Evolutionary conservation across 2,113 vertebrate species (phyloP).

Genomic region (Otocyon megalotis): DNA sequence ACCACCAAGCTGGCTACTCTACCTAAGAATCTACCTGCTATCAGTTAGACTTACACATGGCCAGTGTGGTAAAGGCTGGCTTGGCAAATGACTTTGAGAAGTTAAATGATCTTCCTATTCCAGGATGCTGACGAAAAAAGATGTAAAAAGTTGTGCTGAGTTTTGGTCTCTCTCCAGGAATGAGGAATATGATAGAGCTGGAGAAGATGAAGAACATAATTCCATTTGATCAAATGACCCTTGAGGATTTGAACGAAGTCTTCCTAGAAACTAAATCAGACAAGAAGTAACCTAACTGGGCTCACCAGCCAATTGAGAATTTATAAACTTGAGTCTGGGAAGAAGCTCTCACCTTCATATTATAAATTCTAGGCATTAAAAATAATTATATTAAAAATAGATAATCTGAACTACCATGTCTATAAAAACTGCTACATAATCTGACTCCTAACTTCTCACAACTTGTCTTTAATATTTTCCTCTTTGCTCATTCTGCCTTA

Average conservation of each 20-base stretch:
- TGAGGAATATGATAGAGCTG: constrained; percentile 90
- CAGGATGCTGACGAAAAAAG: constrained; percentile 89
- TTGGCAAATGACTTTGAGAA: constrained; percentile 98
- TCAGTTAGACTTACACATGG: constrained; percentile 93
- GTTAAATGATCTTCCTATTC: constrained; percentile 92
- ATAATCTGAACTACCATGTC: constrained; percentile 17
- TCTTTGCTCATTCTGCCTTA: constrained; percentile 14
- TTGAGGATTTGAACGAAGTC: constrained; percentile 89
- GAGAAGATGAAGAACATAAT: constrained; percentile 92
- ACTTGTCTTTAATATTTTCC: background rate
- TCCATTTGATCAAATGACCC: constrained; percentile 96
- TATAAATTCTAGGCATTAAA: constrained; percentile 6
- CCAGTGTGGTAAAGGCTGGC: constrained; percentile 88
- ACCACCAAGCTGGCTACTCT: constrained; percentile 89
- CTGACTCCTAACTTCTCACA: background rate
- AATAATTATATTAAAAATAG: background rate
- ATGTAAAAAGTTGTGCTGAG: constrained; percentile 86
- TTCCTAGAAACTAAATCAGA: constrained; percentile 94
- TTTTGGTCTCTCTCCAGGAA: constrained; percentile 88
- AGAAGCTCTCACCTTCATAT: background rate
- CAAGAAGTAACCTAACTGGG: constrained; percentile 95
- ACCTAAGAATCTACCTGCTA: constrained; percentile 89
- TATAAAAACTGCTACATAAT: constrained; percentile 15
- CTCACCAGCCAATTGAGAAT: constrained; percentile 91
- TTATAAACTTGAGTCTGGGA: constrained; percentile 86